Percentiles rank a stretch among this genome's conserved stretches.
Conservation (phyloP, 2,797 vertebrate species). For the Toxotes lorentzi region DNA sequence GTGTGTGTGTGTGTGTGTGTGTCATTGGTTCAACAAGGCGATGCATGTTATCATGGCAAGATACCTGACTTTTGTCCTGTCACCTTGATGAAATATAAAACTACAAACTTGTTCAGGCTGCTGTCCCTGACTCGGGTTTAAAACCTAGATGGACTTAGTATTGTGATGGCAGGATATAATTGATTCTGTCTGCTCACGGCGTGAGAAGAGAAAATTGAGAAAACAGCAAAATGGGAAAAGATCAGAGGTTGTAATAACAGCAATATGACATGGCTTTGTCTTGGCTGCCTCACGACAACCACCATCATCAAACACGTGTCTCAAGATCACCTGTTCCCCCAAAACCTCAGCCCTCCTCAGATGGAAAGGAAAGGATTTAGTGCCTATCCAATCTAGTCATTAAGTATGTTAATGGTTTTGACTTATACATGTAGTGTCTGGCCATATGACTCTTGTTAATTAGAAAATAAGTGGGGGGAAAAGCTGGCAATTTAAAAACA, state of each 20-base stretch:
- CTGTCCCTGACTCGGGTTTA: slow-evolving; percentile 42
- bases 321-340: slow-evolving; percentile 14
- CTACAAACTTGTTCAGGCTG: slow-evolving; percentile 52
- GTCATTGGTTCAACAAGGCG: slow-evolving; percentile 51
- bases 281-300: slow-evolving; percentile 21
- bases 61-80: slow-evolving; percentile 29
- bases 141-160: slow-evolving; percentile 61
- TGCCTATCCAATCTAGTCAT: background rate
- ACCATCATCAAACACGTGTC: background rate
- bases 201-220: slow-evolving; percentile 26
- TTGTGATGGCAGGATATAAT: slow-evolving; percentile 54
- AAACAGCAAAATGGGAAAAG: slow-evolving; percentile 46
- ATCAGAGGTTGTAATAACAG: slow-evolving; percentile 68
- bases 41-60: slow-evolving; percentile 56
- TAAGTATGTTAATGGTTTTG: slow-evolving; percentile 12
- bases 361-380: background rate
- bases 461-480: background rate
- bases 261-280: slow-evolving; percentile 47
- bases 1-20: slow-evolving; percentile 12
- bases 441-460: slow-evolving; percentile 11
- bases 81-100: slow-evolving; percentile 70
- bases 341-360: background rate
- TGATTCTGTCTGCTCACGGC: slow-evolving; percentile 60
- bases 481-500: slow-evolving; percentile 21
- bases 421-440: slow-evolving; percentile 11